These are phyloP conservation scores for Zoanthus sansibaricus DNA, from an alignment of 92 coral and sea anemone genomes.

Conservation along the genomic window DNA sequence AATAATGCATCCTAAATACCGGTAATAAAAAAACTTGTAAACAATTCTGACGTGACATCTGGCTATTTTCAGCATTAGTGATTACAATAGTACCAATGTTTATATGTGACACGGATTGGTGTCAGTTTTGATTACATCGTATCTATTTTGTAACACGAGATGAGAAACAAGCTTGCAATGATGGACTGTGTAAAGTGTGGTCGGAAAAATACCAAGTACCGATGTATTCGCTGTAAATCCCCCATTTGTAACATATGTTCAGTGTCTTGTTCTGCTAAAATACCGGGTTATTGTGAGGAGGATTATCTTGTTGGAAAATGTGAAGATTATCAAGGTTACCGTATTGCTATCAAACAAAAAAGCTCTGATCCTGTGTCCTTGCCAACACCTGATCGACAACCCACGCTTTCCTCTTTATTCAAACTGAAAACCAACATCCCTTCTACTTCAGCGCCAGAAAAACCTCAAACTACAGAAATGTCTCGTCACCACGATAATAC, in stretches of 20 bases:
- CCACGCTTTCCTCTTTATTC: constrained; percentile 64
- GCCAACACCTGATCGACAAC: constrained; percentile 57
- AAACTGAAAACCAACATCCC: constrained; percentile 59
- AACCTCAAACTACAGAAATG: constrained; percentile 38
- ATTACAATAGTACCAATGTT: constrained; percentile 20
- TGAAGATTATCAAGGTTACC: constrained; percentile 50
- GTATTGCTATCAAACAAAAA: constrained; percentile 54
- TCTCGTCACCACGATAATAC: constrained; percentile 39
- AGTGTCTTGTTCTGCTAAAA: constrained; percentile 64
- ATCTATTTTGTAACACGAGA: constrained; percentile 34
- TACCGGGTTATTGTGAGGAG: constrained; percentile 58
- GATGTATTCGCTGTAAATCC: constrained; percentile 56
- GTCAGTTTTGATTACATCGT: constrained; percentile 41
- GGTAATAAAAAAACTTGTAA: constrained; percentile 17
- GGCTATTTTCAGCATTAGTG: neutral
- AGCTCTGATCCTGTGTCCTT: constrained; percentile 43
- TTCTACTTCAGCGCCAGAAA: constrained; percentile 41
- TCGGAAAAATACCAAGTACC: constrained; percentile 55
- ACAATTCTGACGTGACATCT: constrained; percentile 2
- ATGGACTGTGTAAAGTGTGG: constrained; percentile 66
- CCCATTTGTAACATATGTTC: constrained; percentile 71
- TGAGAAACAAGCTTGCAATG: constrained; percentile 35
- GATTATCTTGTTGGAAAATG: constrained; percentile 74
- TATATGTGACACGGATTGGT: constrained; percentile 34
- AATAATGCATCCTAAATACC: neutral